These are phyloP conservation scores for Amazona finschi DNA, from an alignment of 2,797 vertebrate species.

Conservation along the genomic window DNA sequence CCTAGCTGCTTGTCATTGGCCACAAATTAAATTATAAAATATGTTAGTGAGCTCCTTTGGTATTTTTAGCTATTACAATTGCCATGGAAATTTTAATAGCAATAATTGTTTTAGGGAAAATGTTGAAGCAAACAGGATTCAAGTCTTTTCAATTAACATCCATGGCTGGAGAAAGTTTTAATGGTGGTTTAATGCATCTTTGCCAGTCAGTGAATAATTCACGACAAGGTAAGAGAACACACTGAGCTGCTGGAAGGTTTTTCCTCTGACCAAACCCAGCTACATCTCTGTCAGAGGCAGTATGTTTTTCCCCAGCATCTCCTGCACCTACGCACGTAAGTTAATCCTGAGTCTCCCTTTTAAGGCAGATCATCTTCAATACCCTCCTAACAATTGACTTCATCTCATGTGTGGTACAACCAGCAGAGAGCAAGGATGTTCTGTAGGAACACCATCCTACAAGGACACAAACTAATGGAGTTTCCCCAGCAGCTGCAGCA, in stretches of 20 bases:
- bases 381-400: not conserved
- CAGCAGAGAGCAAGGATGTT: rapidly evolving
- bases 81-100: not conserved
- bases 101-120: not conserved
- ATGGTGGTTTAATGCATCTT: not conserved
- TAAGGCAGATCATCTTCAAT: not conserved
- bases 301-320: not conserved
- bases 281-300: not conserved
- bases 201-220: not conserved
- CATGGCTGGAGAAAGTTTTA: not conserved
- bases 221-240: not conserved
- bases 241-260: not conserved
- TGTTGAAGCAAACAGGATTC: not conserved
- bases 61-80: not conserved
- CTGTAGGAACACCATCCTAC: not conserved
- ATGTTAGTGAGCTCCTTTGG: not conserved
- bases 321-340: not conserved
- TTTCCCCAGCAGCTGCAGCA: rapidly evolving
- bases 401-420: rapidly evolving
- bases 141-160: not conserved
- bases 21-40: not conserved
- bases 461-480: not conserved
- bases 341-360: not conserved
- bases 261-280: not conserved
- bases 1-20: not conserved